phyloP scores from a whole-genome alignment of 2,113 vertebrate genomes.

The Cephalophus harveyi region DNA sequence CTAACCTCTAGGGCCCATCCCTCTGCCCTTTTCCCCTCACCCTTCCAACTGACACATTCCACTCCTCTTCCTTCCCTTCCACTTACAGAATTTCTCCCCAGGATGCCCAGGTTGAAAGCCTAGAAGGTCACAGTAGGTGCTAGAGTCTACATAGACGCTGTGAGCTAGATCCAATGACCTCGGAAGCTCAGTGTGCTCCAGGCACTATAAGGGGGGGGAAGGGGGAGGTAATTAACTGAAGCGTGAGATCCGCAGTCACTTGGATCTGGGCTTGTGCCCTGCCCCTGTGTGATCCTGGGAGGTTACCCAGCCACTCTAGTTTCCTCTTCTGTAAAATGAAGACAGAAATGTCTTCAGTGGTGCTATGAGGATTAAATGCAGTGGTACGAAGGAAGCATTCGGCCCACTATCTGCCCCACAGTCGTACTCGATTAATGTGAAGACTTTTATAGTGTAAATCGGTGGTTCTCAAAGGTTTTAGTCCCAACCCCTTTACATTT shows the following conservation, averaged over 20 bases:
- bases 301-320: too few species aligned
- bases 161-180: neutral
- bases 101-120: neutral
- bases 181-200: rapidly evolving
- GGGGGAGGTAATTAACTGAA: neutral
- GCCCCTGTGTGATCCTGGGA: neutral
- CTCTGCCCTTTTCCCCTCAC: too few species aligned
- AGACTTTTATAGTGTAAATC: neutral
- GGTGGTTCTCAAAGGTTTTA: neutral
- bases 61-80: neutral
- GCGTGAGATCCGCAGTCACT: neutral
- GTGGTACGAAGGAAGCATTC: neutral
- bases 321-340: neutral
- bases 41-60: neutral
- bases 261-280: neutral
- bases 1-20: neutral
- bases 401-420: neutral
- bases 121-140: neutral
- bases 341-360: rapidly evolving
- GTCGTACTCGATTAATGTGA: neutral
- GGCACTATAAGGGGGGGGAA: neutral
- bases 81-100: neutral
- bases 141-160: neutral
- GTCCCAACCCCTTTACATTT: neutral
- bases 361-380: neutral